These are phyloP conservation scores for Chiloscyllium punctatum DNA, from an alignment of 2,797 vertebrate genomes.

Conservation along the genomic window DNA sequence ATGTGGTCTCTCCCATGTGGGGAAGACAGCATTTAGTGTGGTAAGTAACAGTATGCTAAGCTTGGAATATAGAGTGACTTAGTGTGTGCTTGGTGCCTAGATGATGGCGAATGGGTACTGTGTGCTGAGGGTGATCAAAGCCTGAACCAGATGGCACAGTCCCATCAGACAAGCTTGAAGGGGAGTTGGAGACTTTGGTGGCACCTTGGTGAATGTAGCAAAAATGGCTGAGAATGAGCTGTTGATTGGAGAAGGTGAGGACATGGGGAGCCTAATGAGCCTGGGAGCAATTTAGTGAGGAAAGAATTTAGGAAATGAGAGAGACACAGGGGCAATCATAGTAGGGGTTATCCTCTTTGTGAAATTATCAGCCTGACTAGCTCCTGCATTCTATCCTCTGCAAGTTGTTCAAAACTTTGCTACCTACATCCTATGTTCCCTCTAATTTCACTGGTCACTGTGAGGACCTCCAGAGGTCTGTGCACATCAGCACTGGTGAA, in stretches of 20 bases:
- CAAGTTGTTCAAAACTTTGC: not conserved
- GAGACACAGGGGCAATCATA: not conserved
- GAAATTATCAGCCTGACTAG: not conserved
- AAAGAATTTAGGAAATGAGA: not conserved
- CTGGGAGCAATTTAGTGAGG: not conserved
- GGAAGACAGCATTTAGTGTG: not conserved
- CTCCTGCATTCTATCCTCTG: not conserved
- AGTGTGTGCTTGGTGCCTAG: too few relatives aligned
- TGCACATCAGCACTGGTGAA: too few relatives aligned
- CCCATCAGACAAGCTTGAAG: too few relatives aligned
- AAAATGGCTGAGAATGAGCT: not conserved
- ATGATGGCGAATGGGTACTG: not conserved
- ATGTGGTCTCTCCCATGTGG: not conserved
- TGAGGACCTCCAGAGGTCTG: too few relatives aligned
- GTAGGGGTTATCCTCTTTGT: not conserved
- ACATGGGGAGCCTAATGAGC: not conserved
- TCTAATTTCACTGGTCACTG: too few relatives aligned
- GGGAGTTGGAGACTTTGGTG: too few relatives aligned
- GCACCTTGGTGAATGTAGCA: not conserved
- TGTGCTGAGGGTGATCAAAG: not conserved
- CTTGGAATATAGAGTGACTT: not conserved
- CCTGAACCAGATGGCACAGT: not conserved
- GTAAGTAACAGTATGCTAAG: not conserved
- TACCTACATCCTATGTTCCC: not conserved
- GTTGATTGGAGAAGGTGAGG: not conserved